Percentiles rank a stretch among this genome's conserved stretches.
These are phyloP conservation scores for Parasteatoda lunata DNA, from an alignment of 2,888 invertebrate species.

Conservation along the genomic window DNA sequence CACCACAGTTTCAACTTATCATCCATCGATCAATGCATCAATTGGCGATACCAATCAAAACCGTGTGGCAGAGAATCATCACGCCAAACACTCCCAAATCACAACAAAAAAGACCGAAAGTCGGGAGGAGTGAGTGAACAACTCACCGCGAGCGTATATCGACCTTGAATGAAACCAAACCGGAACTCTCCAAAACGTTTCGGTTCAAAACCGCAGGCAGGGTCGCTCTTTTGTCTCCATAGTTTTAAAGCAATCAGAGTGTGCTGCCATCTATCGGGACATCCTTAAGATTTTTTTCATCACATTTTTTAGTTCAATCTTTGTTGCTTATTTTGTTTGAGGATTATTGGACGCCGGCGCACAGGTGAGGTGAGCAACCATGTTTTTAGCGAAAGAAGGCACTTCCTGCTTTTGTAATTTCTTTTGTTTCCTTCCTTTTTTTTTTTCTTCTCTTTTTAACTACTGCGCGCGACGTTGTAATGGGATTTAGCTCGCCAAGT, in stretches of 20 bases:
- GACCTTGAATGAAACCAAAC: conserved; percentile 68
- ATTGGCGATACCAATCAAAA: neutral
- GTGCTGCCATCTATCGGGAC: conserved; percentile 55
- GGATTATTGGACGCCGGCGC: conserved; percentile 62
- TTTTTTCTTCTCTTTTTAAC: neutral
- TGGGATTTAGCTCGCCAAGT: conserved; percentile 6
- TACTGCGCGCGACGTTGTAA: conserved; percentile 29
- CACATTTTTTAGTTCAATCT: conserved; percentile 4
- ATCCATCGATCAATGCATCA: neutral
- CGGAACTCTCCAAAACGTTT: conserved; percentile 64
- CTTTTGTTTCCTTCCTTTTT: conserved; percentile 46
- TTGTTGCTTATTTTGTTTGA: conserved; percentile 33
- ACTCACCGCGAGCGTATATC: conserved; percentile 34
- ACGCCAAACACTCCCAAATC: conserved; percentile 8
- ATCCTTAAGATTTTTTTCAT: conserved; percentile 6
- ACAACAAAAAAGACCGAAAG: neutral
- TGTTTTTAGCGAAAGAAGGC: conserved; percentile 56
- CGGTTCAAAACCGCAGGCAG: conserved; percentile 62
- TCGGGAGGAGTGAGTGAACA: conserved; percentile 1
- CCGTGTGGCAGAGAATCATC: neutral
- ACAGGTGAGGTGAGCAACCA: conserved; percentile 61
- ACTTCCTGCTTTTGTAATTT: conserved; percentile 61
- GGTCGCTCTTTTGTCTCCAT: conserved; percentile 49
- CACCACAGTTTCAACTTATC: neutral
- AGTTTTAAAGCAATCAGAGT: neutral